Base-by-base conservation (phyloP, 2,888 invertebrate species). In the Sycophila texana region DNA sequence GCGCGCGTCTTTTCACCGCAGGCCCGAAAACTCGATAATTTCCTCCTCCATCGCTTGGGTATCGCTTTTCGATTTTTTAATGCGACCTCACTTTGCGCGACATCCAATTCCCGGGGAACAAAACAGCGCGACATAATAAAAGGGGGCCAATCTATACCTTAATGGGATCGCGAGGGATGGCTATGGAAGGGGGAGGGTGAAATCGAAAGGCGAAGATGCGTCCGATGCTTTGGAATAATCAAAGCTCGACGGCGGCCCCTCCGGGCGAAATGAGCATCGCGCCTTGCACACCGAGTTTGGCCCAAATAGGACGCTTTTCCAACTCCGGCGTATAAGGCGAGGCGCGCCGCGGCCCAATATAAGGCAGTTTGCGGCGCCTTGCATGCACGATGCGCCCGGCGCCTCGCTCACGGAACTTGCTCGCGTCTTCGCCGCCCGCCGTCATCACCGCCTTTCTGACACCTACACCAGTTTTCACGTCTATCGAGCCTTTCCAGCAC, bases 371-470 rank as follows among this genome's bases (percentile, higher is more conserved):
- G 66, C 51, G 66, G 70, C 70, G 58, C 53, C 73, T 73, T 73
- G 53, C 73, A 73, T 63, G 73, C 60, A 14, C 73, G 53, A 63
- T 63, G 77, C 80, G 82, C 13, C 81, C 60, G 83, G 79, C 82
- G 81, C 80, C 82, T 81, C 80, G 78, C 83, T 83, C 83, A 80
- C 84, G 82, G 79, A 82, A 80, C 82, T 79, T 70, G 75, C 82
- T 77, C 57, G 80, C 76, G 73, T 78, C 77, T 79, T 71, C 61
- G 39, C 72, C 51, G 53, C 57, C 22, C 39, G 39, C 39, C 39
- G 39, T 39, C 39, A 39, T 39, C 39, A 10, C 39, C 39, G 39
- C 39, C 39, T 74, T 47, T 71, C 71, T 73, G n/a, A 67, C 77
- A 26, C 55, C 63, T 68, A 30, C 77, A 47, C n/a, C 61, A 51